Evolutionary conservation across 2,797 vertebrate genomes (phyloP).

Genomic region (Lepidocolaptes lacrymiger): DNA sequence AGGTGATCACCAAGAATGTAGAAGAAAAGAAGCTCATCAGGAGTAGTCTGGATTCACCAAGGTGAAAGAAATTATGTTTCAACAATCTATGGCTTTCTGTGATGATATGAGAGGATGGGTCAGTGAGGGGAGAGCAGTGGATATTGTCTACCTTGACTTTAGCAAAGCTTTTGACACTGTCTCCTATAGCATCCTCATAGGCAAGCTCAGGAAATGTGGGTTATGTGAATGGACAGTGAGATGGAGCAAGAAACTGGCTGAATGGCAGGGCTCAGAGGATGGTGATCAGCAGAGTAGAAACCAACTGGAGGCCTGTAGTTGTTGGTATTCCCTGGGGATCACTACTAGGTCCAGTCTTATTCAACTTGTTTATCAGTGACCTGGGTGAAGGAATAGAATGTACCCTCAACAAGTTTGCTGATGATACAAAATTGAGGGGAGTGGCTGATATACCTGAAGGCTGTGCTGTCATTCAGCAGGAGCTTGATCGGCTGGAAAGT

Average conservation of each 20-base stretch:
- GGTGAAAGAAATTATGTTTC: accelerated
- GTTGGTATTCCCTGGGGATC: not conserved
- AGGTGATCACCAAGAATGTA: not conserved
- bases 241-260: not conserved
- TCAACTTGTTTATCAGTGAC: not conserved
- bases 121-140: not conserved
- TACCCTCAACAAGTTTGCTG: not conserved
- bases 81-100: not conserved
- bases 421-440: not conserved
- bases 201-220: not conserved
- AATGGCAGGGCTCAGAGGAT: not conserved
- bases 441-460: not conserved
- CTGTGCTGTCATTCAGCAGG: not conserved
- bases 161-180: not conserved
- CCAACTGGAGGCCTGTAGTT: not conserved
- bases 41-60: not conserved
- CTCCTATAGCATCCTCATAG: not conserved
- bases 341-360: not conserved
- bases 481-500: not conserved
- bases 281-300: not conserved
- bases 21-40: not conserved
- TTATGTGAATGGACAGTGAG: not conserved
- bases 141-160: not conserved
- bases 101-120: not conserved
- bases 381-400: not conserved